A percentile compares a stretch with the other conserved stretches of the same genome.
Conservation (phyloP, 2,797 vertebrate species). For the Anas georgica region DNA sequence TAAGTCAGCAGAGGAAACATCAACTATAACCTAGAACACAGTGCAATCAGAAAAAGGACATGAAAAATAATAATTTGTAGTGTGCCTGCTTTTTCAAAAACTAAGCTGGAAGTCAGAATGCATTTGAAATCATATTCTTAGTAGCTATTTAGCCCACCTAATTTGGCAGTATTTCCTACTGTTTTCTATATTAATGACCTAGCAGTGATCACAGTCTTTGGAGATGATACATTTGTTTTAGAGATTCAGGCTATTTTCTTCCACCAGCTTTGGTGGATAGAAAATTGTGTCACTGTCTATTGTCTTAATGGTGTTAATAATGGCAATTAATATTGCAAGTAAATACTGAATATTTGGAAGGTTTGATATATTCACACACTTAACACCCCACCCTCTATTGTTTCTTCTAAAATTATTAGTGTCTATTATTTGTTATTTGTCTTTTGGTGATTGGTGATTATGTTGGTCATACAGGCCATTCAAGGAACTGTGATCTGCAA, state of each 20-base stretch:
- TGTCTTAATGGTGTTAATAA: background rate
- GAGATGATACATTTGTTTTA: background rate
- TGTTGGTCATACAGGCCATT: background rate
- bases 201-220: background rate
- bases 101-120: background rate
- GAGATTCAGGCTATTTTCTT: background rate
- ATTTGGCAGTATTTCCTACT: background rate
- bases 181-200: background rate
- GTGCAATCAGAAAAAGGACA: background rate
- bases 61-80: background rate
- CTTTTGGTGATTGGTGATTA: background rate
- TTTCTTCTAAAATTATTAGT: background rate
- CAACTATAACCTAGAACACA: background rate
- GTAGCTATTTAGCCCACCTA: background rate
- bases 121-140: background rate
- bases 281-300: background rate
- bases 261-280: background rate
- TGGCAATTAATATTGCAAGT: background rate
- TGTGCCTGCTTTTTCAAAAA: background rate
- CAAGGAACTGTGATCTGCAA: background rate
- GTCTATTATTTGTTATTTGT: background rate
- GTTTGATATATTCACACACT: background rate
- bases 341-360: background rate
- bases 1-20: background rate
- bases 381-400: fast-evolving